Evolutionary conservation across 2,797 vertebrate genomes (phyloP).

Genomic region (Rhabdophis nuchalis): DNA sequence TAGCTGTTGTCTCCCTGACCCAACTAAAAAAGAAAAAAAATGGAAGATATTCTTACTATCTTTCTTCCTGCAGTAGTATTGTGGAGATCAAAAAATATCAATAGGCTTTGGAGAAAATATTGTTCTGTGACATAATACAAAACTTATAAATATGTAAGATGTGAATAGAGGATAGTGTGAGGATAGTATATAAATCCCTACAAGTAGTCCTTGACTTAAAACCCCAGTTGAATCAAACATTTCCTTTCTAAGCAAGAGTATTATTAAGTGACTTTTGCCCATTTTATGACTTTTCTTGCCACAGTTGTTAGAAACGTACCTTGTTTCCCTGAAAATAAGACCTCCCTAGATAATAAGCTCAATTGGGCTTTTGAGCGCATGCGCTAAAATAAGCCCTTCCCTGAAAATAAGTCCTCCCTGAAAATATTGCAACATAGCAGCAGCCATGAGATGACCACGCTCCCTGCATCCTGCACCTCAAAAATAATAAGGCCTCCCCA

Average conservation of each 20-base stretch:
- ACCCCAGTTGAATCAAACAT: background rate
- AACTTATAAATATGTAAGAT: background rate
- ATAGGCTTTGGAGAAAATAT: background rate
- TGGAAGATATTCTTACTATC: background rate
- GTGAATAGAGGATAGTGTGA: background rate
- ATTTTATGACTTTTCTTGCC: background rate
- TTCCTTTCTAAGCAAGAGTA: background rate
- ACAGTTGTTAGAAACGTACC: background rate
- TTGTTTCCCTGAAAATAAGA: too few species aligned
- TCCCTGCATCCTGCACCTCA: too few species aligned
- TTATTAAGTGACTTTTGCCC: background rate
- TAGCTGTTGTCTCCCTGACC: background rate
- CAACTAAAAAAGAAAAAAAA: background rate
- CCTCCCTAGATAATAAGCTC: too few species aligned
- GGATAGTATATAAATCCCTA: background rate
- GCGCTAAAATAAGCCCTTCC: too few species aligned
- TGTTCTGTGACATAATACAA: background rate
- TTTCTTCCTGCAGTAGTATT: background rate
- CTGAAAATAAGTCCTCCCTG: too few species aligned
- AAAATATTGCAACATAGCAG: too few species aligned
- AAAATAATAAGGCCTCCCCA: too few species aligned
- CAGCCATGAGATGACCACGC: too few species aligned
- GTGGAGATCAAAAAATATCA: background rate
- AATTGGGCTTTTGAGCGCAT: too few species aligned
- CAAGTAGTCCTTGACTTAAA: background rate